Evolutionary conservation across 2,797 vertebrate species (phyloP), one percentile per base, ranked within the genome.

Genomic region (Galaxias olidus): DNA sequence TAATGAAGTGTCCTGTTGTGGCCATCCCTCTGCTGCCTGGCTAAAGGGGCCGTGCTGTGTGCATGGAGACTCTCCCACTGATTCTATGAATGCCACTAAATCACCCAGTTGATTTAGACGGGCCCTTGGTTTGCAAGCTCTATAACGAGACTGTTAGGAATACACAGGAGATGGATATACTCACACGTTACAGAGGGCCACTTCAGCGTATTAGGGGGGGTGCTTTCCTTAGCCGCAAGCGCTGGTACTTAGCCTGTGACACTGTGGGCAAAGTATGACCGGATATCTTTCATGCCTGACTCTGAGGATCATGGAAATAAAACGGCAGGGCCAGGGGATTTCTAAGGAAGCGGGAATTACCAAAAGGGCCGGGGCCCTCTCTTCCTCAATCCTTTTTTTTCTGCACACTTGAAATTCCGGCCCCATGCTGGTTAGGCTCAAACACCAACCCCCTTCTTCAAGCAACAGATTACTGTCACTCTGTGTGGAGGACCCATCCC

Each of bases 1-100:
- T 82, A 89, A 90, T 88, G 80, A 86, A 86, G 80, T 72, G 71
- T 77, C 77, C 76, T 73, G 82, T 80, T 74, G 76, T 70, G 77
- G 73, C 68, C 14, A 46, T 56, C 72, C 76, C 72, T 64, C 63
- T 50, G 74, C 71, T 80, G 75, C 83, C 83, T 78, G 71, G 71
- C 65, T 65, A 76, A 78, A 61, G 55, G 72, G n/a, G 65, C 61
- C 18, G 10, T 20, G 76, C 59, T 72, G 19, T 50, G 68, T 63
- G 47, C 44, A 41, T 51, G 49, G 70, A 76, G 56, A 4, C 47
- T 61, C 77, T 76, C 82, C 82, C 67, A 63, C 79, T 61, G 74
- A 73, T 59, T 30, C 14, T 19, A 30, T 40, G 19, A 46, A 71
- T 10, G 1, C 56, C 73, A 74, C 76, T 73, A n/a, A 81, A 79